Conservation (phyloP, 1,140 invertebrate species). For the Drosophila ambigua region DNA sequence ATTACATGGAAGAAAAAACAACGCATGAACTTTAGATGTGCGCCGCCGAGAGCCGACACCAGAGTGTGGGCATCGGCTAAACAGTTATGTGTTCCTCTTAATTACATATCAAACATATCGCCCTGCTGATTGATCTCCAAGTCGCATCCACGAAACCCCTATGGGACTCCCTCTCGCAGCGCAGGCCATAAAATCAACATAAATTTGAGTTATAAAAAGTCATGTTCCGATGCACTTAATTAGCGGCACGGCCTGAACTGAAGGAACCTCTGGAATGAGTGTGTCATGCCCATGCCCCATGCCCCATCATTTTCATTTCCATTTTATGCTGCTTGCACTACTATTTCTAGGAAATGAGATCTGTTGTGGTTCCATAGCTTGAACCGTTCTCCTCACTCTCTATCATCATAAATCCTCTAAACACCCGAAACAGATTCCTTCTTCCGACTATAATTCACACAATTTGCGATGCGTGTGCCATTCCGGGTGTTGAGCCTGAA, state of each 20-base stretch:
- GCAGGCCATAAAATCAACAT: conserved; percentile 73
- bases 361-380: too few species aligned
- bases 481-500: conserved; percentile 53
- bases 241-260: conserved; percentile 57
- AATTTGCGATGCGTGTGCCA: conserved; percentile 66
- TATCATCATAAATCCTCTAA: too few species aligned
- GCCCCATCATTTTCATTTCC: neutral
- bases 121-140: conserved; percentile 64
- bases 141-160: conserved; percentile 1
- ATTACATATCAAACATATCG: conserved; percentile 81
- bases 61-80: conserved; percentile 1
- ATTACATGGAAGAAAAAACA: conserved; percentile 32
- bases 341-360: too few species aligned
- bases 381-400: too few species aligned
- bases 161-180: conserved; percentile 34
- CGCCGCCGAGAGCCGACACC: conserved; percentile 13
- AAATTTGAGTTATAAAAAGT: conserved; percentile 82
- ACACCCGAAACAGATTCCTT: neutral
- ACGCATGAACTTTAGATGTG: conserved; percentile 44
- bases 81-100: conserved; percentile 70
- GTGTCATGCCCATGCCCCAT: conserved; percentile 45
- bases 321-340: neutral
- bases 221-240: conserved; percentile 81
- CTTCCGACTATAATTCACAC: conserved; percentile 66
- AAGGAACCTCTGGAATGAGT: conserved; percentile 39